Evolutionary conservation across 1,140 invertebrate genomes (phyloP).

Genomic region (Bradysia coprophila): DNA sequence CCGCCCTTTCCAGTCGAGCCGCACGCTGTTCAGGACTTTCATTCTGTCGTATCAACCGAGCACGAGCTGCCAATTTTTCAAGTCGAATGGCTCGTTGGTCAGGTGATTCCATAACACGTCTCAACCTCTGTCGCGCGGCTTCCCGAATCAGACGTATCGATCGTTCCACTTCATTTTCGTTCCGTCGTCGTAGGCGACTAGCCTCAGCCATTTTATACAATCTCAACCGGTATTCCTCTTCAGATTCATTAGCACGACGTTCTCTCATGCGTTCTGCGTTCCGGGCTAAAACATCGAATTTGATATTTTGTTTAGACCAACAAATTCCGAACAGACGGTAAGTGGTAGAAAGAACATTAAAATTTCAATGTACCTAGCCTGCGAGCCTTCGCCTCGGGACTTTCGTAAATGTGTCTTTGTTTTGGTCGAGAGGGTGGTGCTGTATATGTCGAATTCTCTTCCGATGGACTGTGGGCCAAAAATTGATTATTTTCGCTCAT

Average conservation of each 20-base stretch:
- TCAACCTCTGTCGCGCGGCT: slow-evolving; percentile 18
- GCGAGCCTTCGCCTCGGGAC: slow-evolving; percentile 19
- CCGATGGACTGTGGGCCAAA: neutral
- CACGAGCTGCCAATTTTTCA: slow-evolving; percentile 26
- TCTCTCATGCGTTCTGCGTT: slow-evolving; percentile 25
- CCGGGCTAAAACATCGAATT: too few relatives aligned
- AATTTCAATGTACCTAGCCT: too few relatives aligned
- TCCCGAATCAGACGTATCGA: slow-evolving; percentile 22
- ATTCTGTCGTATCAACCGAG: slow-evolving; percentile 20
- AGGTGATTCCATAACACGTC: slow-evolving; percentile 25
- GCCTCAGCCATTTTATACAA: slow-evolving; percentile 20
- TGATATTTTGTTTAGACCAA: too few relatives aligned
- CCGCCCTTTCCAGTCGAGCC: slow-evolving; percentile 29
- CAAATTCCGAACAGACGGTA: too few relatives aligned
- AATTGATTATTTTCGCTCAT: too few relatives aligned
- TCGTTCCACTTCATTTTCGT: slow-evolving; percentile 19
- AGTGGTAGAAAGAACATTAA: too few relatives aligned
- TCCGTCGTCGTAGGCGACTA: slow-evolving; percentile 19
- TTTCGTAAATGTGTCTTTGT: too few relatives aligned
- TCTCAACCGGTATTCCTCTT: slow-evolving; percentile 21
- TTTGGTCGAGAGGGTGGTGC: neutral
- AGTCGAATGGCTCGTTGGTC: slow-evolving; percentile 27
- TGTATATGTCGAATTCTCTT: neutral
- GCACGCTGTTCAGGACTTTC: slow-evolving; percentile 29
- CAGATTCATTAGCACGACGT: slow-evolving; percentile 18